Conservation (phyloP, 2,113 vertebrate genomes). For the Ivindomyrus marchei region DNA sequence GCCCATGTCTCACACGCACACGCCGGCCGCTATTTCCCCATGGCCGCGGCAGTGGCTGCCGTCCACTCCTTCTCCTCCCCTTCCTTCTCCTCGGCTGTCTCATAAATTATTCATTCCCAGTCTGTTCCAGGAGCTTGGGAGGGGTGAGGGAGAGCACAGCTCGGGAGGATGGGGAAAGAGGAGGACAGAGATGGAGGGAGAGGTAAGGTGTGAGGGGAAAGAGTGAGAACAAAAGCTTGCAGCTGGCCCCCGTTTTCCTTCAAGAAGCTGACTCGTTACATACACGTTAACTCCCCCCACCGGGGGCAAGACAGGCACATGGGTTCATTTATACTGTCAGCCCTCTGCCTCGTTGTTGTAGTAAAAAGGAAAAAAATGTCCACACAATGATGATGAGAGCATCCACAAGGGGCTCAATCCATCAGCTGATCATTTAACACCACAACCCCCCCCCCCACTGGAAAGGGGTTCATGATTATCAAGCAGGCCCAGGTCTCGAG, state of each 20-base stretch:
- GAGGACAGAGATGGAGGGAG: not conserved
- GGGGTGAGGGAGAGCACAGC: not conserved
- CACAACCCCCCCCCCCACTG: not conserved
- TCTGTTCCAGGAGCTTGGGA: not conserved
- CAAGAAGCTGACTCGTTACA: not conserved
- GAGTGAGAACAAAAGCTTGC: not conserved
- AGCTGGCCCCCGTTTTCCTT: not conserved
- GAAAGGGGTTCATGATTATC: not conserved
- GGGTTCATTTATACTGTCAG: not conserved
- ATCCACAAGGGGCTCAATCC: not conserved
- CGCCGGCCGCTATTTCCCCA: not conserved
- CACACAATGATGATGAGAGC: not conserved
- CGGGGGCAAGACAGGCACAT: not conserved
- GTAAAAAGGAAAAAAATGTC: not conserved
- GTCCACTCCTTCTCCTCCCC: not conserved
- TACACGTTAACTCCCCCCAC: not conserved
- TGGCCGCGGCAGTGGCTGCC: not conserved
- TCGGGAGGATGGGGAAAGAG: not conserved
- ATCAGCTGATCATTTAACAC: not conserved
- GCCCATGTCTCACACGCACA: not conserved
- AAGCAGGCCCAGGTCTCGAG: not conserved
- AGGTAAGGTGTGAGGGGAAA: not conserved
- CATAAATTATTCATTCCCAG: slow-evolving; percentile 6
- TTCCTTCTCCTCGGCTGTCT: not conserved
- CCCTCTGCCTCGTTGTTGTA: not conserved